Percentiles rank a stretch among this genome's conserved stretches.
Evolutionary conservation across 2,113 vertebrate species (phyloP).

Genomic region (Percopsis transmontana): DNA sequence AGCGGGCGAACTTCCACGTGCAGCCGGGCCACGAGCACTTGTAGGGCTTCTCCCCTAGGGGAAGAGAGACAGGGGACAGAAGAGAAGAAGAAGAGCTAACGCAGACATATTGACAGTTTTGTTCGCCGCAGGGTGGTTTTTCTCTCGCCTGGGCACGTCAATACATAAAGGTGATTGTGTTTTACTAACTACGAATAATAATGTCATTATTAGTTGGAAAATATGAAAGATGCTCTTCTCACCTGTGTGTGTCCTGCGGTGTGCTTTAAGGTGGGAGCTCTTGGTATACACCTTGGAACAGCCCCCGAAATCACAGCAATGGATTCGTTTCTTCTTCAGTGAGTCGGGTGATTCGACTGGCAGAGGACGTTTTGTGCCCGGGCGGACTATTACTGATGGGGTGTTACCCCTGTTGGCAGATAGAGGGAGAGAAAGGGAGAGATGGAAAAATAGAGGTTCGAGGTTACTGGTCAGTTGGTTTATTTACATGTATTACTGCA

Average conservation of each 20-base stretch:
- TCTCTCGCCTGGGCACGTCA: too few relatives aligned
- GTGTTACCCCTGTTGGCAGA: constrained; percentile 79
- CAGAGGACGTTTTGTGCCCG: constrained; percentile 83
- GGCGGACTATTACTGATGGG: constrained; percentile 91
- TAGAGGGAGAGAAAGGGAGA: neutral
- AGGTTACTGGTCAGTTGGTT: neutral
- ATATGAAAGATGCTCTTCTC: constrained; percentile 4
- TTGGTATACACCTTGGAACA: constrained; percentile 99
- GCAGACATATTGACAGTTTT: too few relatives aligned
- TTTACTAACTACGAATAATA: neutral
- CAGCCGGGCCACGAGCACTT: constrained; percentile 98
- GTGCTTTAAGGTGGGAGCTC: constrained; percentile 97
- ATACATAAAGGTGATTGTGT: too few relatives aligned
- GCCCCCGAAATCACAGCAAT: constrained; percentile 92
- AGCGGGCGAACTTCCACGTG: constrained; percentile 99
- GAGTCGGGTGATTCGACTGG: constrained; percentile 92
- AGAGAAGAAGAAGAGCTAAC: too few relatives aligned
- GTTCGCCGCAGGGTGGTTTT: too few relatives aligned
- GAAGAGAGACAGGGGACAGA: neutral
- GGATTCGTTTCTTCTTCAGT: constrained; percentile 91
- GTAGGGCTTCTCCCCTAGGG: constrained; percentile 96
- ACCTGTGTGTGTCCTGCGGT: constrained; percentile 98
- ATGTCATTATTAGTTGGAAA: too few relatives aligned
- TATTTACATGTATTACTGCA: neutral
- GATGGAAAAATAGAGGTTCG: neutral